Base-by-base conservation (phyloP, 2,113 vertebrate genomes). In the Sula dactylatra region DNA sequence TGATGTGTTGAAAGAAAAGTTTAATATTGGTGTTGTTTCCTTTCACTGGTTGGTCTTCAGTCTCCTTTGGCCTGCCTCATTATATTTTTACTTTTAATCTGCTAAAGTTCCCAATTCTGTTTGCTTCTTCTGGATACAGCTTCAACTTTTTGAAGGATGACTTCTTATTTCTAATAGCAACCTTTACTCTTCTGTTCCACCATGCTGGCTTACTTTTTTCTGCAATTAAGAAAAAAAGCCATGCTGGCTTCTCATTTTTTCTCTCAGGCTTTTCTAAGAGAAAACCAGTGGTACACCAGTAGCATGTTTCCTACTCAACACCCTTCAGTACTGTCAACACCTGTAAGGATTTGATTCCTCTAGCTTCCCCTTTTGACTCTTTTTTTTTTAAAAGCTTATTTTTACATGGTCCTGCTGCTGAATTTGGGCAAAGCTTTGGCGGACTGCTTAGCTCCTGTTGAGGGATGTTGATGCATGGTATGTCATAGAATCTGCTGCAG, bases 261-360 rank as follows among this genome's bases (percentile, higher is more conserved):
- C 44, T 45, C 44, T 45, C 44, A 7, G 38, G n/a, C 44, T 81
- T 72, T 89, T 66, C 32, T 71, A 79, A 45, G 50, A 76, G 15
- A 40, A 42, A 83, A 88, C 21, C 42, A 85, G 50, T 5, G 1
- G 29, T 86, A 45, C 25, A 22, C 26, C 67, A 49, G 24, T 44
- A 56, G 10, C 22, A 13, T 61, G 17, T 77, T 90, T 82, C 62
- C 49, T 77, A 5, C 31, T 90, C 66, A 76, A 32, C 56, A 56
- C 56, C 34, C 49, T 73, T 79, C 5, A 5, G n/a, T 40, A 16
- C 45, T 86, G 59, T 67, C 88, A 95, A 67, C 72, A 91, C 31
- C 70, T 49, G 24, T 52, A 84, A 91, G n/a, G 77, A 93, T 97
- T 90, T 82, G 36, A 85, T 96, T 95, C 65, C 61, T 95, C 73